These are phyloP conservation scores for Drosophila ambigua DNA, from an alignment of 1,140 invertebrate species.

Conservation along the genomic window DNA sequence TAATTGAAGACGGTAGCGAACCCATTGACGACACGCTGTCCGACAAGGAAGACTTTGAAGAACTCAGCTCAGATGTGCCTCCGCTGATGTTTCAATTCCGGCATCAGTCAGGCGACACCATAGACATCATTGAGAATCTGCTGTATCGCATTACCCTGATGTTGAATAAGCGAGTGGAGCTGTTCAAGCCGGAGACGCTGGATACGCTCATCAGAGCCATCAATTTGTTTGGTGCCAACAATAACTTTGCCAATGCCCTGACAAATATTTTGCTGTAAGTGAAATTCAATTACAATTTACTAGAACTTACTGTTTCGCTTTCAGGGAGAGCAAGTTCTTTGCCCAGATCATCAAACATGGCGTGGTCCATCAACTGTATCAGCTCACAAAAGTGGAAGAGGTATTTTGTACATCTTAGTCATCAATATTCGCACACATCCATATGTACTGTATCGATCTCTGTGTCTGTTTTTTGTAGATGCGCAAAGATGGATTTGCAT, in stretches of 20 bases:
- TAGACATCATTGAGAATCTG: constrained; percentile 79
- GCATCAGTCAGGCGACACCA: constrained; percentile 60
- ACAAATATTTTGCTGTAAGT: constrained; percentile 82
- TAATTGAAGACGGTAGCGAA: constrained; percentile 71
- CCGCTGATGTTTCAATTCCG: constrained; percentile 54
- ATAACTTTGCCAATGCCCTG: constrained; percentile 72
- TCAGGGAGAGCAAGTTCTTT: constrained; percentile 81
- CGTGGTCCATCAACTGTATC: constrained; percentile 77
- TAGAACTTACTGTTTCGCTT: constrained; percentile 3
- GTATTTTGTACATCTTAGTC: constrained; percentile 32
- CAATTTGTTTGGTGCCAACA: constrained; percentile 74
- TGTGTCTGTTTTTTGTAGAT: constrained; percentile 41
- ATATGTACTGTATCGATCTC: not conserved
- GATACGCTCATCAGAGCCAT: constrained; percentile 74
- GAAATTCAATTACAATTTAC: not conserved
- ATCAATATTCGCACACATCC: not conserved
- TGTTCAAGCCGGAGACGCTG: constrained; percentile 77
- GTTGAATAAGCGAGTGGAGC: constrained; percentile 70
- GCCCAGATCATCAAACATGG: constrained; percentile 80
- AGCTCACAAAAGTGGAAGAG: constrained; percentile 75
- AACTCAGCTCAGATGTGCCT: constrained; percentile 74
- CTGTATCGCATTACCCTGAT: constrained; percentile 76
- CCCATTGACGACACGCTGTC: constrained; percentile 76
- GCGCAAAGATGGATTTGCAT: constrained; percentile 72
- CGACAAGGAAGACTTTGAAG: constrained; percentile 75